A percentile compares a stretch with the other conserved stretches of the same genome.
Evolutionary conservation across 2,888 invertebrate species (phyloP).

Genomic region (Epicampocera succincta): DNA sequence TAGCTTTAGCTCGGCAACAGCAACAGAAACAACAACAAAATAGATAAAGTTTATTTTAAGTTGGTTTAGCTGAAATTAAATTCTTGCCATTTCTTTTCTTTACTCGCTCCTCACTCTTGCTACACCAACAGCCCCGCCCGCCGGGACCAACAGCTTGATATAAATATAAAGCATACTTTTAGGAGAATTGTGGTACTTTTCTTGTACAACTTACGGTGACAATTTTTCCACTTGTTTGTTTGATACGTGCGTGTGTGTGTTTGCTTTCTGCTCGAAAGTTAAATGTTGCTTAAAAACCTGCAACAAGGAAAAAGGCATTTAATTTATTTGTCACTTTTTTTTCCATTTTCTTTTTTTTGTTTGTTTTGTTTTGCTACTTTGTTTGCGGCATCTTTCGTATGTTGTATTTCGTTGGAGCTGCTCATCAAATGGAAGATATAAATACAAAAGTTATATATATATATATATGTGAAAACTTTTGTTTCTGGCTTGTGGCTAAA

Average conservation of each 20-base stretch:
- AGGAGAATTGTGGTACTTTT: conserved; percentile 13
- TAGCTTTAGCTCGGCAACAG: too few relatives aligned
- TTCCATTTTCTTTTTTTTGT: too few relatives aligned
- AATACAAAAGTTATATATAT: neutral
- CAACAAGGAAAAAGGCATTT: conserved; percentile 21
- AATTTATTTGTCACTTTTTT: conserved; percentile 18
- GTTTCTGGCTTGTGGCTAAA: conserved; percentile 37
- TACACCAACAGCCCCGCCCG: neutral
- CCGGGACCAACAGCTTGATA: neutral
- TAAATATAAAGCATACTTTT: conserved; percentile 27
- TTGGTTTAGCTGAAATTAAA: neutral
- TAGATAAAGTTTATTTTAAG: conserved; percentile 1
- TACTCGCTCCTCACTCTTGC: too few relatives aligned
- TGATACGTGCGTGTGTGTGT: neutral
- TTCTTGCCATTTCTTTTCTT: too few relatives aligned
- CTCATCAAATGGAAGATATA: conserved; percentile 5
- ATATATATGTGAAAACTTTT: conserved; percentile 36
- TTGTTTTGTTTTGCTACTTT: neutral
- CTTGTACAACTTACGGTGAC: neutral
- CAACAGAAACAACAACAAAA: too few relatives aligned
- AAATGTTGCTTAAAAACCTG: conserved; percentile 23
- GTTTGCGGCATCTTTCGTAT: conserved; percentile 49
- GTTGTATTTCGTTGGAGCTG: conserved; percentile 30
- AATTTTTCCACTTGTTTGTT: conserved; percentile 25
- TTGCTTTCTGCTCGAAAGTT: neutral